Evolutionary conservation across 2,113 vertebrate genomes (phyloP).

Genomic region (Prionailurus bengalensis): DNA sequence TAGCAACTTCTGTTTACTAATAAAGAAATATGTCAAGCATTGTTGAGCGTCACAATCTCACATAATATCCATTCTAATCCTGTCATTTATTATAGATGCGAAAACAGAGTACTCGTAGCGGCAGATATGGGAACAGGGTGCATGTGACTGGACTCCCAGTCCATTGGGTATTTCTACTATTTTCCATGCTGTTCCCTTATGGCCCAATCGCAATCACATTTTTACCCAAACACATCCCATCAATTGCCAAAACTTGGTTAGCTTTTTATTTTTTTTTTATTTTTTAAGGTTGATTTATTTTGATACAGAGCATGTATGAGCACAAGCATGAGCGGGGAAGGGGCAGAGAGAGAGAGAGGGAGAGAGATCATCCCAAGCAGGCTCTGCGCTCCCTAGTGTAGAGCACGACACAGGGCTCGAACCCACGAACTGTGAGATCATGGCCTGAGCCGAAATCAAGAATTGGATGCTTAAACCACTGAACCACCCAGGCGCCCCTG

Average conservation of each 20-base stretch:
- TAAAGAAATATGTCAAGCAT: conserved; percentile 28
- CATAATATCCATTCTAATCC: not conserved
- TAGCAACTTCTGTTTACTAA: not conserved
- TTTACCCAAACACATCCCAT: not conserved
- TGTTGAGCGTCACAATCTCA: not conserved
- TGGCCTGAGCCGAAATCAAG: too few species aligned
- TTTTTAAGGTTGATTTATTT: too few species aligned
- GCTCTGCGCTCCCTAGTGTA: too few species aligned
- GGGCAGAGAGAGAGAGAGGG: too few species aligned
- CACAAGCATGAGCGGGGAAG: too few species aligned
- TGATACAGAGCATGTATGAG: too few species aligned
- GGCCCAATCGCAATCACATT: not conserved
- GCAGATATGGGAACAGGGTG: not conserved
- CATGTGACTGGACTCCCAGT: not conserved
- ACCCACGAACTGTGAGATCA: too few species aligned
- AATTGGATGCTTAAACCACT: too few species aligned
- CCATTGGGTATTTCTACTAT: not conserved
- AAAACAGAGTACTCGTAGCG: not conserved
- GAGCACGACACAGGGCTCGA: too few species aligned
- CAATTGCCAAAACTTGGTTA: not conserved
- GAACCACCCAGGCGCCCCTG: too few species aligned
- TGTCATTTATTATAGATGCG: not conserved
- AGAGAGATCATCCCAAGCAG: too few species aligned
- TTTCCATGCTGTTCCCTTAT: not conserved
- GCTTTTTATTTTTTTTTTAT: not conserved